Evolutionary conservation across 1,140 invertebrate species (phyloP).

Genomic region (Ylistrum balloti): DNA sequence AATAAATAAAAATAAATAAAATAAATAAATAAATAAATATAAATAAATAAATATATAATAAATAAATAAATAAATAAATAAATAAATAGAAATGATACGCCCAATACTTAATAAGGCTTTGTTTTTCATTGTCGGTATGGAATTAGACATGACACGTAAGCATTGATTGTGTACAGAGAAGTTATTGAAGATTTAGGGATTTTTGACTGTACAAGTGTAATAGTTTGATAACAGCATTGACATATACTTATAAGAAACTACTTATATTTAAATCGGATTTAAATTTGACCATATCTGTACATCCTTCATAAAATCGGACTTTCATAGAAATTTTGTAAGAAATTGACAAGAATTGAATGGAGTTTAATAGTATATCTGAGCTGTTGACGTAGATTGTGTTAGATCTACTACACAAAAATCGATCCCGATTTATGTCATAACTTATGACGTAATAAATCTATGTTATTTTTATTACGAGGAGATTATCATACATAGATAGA

Average conservation of each 20-base stretch:
- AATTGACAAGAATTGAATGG: not conserved
- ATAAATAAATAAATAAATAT: no score
- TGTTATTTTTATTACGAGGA: not conserved
- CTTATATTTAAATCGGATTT: not conserved
- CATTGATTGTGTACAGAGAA: no score
- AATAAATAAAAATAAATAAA: no score
- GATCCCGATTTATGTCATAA: not conserved
- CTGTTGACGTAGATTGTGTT: conserved; percentile 2
- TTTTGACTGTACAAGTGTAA: no score
- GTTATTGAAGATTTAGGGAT: no score
- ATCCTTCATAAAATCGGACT: not conserved
- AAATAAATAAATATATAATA: no score
- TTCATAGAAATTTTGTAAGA: not conserved
- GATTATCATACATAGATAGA: not conserved
- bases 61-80: no score
- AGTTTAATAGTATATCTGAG: not conserved
- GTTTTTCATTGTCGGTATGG: no score
- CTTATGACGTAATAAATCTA: not conserved
- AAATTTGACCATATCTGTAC: not conserved
- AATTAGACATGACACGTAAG: no score
- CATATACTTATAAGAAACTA: not conserved
- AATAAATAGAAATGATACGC: no score
- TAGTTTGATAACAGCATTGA: no score
- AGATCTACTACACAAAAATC: not conserved
- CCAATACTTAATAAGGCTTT: no score